Conservation (phyloP, 2,888 invertebrate species). For the Brachyptera putata region DNA sequence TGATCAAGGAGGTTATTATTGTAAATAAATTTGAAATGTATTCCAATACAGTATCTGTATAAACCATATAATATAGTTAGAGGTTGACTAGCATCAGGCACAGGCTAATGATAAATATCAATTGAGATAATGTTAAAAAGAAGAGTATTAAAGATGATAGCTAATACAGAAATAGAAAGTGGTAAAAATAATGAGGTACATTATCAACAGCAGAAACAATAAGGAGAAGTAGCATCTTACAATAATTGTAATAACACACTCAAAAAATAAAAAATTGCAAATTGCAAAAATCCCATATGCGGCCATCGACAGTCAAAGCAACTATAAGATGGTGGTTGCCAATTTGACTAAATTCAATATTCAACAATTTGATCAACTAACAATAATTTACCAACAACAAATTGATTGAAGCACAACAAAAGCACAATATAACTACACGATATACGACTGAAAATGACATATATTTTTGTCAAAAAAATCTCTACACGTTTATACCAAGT, state of each 20-base stretch:
- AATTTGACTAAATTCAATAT: not conserved
- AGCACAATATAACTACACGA: not conserved
- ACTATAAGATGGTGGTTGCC: conserved; percentile 16
- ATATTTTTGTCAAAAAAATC: not conserved
- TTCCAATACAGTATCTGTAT: too few species aligned
- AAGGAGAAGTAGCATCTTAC: conserved; percentile 24
- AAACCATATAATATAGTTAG: too few species aligned
- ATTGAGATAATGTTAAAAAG: too few species aligned
- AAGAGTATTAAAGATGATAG: too few species aligned
- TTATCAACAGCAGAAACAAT: conserved; percentile 19
- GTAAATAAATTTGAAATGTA: too few species aligned
- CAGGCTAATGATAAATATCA: too few species aligned
- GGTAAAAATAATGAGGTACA: conserved; percentile 9
- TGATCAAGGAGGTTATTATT: too few species aligned
- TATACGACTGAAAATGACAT: not conserved
- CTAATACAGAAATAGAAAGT: too few species aligned
- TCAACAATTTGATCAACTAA: not conserved
- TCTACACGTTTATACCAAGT: too few species aligned
- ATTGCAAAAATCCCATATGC: conserved; percentile 1
- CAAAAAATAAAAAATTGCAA: not conserved
- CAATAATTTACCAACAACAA: not conserved
- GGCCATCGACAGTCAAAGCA: conserved; percentile 8
- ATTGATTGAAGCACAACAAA: not conserved
- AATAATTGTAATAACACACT: too few species aligned
- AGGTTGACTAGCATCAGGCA: too few species aligned